Evolutionary conservation across 1,140 invertebrate genomes (phyloP), one percentile per base, ranked within the genome.

Genomic region (Apis laboriosa): DNA sequence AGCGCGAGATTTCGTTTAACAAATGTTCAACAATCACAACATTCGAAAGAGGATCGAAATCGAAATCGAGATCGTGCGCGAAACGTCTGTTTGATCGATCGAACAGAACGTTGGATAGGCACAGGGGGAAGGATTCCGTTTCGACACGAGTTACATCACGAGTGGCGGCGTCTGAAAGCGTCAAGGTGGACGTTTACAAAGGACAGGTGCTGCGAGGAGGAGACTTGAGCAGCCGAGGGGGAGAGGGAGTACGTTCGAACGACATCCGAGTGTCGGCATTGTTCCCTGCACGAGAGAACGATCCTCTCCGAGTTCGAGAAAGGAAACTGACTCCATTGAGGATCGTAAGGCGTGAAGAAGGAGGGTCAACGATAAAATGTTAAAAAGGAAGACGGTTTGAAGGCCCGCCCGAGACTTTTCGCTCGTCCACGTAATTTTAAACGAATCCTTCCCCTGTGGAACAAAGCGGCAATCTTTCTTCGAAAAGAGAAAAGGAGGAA

Each of bases 261-360:
- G 49, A 71, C 70, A n/a, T 71, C 24, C 19, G n/a, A 9, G n/a
- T 28, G 70, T 28, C 24, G 51, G 17, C 51, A 28, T 72, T 72
- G 70, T 72, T 51, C 55, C 17, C 70, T n/a, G 5, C 15, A 28
- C 5, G 49, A 55, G 55, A 72, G 24, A 72, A 17, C n/a, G n/a
- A 24, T 9, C 28, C 53, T 51, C 24, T 72, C 17, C 12, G 24
- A 55, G 51, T 72, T 28, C 12, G 24, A 28, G 51, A 55, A 72
- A 72, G 70, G 28, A 55, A 72, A 55, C 70, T 72, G 51, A 51
- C 51, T 43, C 70, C 51, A 72, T 72, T 24, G 70, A 72, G 70
- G 51, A 51, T 55, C 70, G 24, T 72, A 55, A 28, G 49, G 70
- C 70, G 70, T 28, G 70, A 70, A 24, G 67, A 15, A 0, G 13